Base-by-base conservation (phyloP, 1,140 invertebrate genomes). In the Conus betulinus region DNA sequence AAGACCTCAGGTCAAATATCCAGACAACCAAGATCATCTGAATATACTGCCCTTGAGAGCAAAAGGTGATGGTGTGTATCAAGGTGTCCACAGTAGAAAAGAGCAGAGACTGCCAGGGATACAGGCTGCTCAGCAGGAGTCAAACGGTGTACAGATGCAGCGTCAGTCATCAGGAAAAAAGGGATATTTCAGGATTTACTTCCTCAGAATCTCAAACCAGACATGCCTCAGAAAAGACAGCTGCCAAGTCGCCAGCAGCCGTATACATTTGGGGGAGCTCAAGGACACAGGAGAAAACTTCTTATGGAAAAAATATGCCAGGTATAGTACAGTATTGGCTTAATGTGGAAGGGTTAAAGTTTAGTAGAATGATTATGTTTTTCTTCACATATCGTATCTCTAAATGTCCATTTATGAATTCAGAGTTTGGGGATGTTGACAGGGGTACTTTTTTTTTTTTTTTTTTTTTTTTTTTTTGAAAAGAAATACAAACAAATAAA, bases 261-360 rank as follows among this genome's bases (percentile, higher is more conserved):
- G 4, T 20, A 71, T 20, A 15, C 76, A 10, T 67, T 76, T 67
- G 57, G 60, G 11, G 83, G 55, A 20, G 17, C 51, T n/a, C 25
- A 76, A 76, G 78, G 81, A 84, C 71, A 63, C 67, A 39, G 85
- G 88, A 86, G 90, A 90, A 87, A 91, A 86, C 88, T 94, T 3
- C 87, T 94, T 63, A 90, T 91, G 13, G 93, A 94, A 82, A 93
- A 89, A 79, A 84, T 17, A 92, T 94, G 91, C 87, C 88, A 89
- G 92, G 93, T 94, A 87, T 60, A 85, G 63, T 39, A 15, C 8
- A 60, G 57, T 60, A 60, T 71, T 3, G 67, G 67, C 23, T 71
- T 7, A 71, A 71, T 17, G 6, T 63, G 60, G 17, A 63, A 13
- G 60, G 39, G 39, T 39, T 39, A 3, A 39, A 39, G 39, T 39